Evolutionary conservation across 2,888 invertebrate genomes (phyloP).

Genomic region (Stenoptilia bipunctidactyla): DNA sequence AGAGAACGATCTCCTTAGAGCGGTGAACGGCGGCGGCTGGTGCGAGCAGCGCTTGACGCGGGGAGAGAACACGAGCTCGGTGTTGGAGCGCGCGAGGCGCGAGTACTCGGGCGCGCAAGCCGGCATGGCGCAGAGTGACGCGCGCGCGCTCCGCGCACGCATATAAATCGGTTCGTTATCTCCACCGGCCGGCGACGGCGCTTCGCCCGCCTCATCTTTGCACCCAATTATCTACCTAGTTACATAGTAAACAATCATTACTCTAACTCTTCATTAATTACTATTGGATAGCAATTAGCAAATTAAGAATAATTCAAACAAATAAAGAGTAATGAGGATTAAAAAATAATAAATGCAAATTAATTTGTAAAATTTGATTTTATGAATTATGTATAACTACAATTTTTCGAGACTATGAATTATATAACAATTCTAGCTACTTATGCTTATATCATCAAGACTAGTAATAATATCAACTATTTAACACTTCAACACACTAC

Average conservation of each 20-base stretch:
- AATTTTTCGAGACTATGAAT: too few species aligned
- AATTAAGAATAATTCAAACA: too few species aligned
- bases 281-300: too few species aligned
- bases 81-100: slow-evolving; percentile 70
- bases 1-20: slow-evolving; percentile 67
- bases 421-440: too few species aligned
- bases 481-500: too few species aligned
- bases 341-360: too few species aligned
- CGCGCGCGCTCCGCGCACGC: slow-evolving; percentile 39
- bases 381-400: too few species aligned
- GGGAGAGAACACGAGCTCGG: slow-evolving; percentile 65
- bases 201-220: slow-evolving; percentile 49
- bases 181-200: slow-evolving; percentile 30
- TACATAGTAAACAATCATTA: slow-evolving; percentile 21
- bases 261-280: too few species aligned
- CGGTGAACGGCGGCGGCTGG: slow-evolving; percentile 71
- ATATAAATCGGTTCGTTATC: slow-evolving; percentile 64
- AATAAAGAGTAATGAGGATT: too few species aligned
- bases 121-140: slow-evolving; percentile 68
- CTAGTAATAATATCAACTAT: too few species aligned
- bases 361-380: too few species aligned
- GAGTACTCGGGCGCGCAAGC: slow-evolving; percentile 76
- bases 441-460: too few species aligned
- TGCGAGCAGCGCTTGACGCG: slow-evolving; percentile 61
- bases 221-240: slow-evolving; percentile 60